These are phyloP conservation scores for Schizopygopsis malacanthus DNA, from an alignment of 2,797 vertebrate genomes.

Conservation along the genomic window DNA sequence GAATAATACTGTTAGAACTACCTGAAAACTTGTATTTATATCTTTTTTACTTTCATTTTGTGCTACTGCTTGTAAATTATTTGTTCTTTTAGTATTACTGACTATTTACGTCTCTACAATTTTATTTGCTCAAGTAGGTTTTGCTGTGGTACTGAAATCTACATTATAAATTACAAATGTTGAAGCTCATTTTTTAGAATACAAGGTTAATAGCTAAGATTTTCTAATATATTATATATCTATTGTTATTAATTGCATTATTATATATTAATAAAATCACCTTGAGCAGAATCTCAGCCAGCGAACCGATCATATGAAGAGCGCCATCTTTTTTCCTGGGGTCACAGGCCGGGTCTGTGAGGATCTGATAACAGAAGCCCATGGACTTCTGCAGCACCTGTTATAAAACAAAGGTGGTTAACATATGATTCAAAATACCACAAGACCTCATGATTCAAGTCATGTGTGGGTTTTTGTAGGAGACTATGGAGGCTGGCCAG, in stretches of 20 bases:
- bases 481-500: constrained; percentile 85
- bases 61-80: neutral
- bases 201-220: neutral
- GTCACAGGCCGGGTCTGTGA: constrained; percentile 91
- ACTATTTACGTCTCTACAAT: neutral
- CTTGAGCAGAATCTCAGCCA: constrained; percentile 98
- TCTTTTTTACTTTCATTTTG: no score
- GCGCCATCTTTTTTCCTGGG: constrained; percentile 98
- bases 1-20: neutral
- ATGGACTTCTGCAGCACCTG: constrained; percentile 98
- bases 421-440: neutral
- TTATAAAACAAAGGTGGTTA: neutral
- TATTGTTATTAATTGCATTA: neutral
- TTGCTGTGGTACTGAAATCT: neutral
- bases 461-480: constrained; percentile 67
- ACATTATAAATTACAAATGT: no score
- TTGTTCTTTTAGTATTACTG: no score
- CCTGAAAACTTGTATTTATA: no score
- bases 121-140: neutral
- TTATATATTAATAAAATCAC: constrained; percentile 69
- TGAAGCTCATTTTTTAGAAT: neutral
- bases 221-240: neutral
- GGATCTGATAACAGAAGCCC: constrained; percentile 98
- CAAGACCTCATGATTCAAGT: neutral
- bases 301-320: constrained; percentile 97